Evolutionary conservation across 1,140 invertebrate species (phyloP), one percentile per base, ranked within the genome.

Genomic region (Aculops lycopersici): DNA sequence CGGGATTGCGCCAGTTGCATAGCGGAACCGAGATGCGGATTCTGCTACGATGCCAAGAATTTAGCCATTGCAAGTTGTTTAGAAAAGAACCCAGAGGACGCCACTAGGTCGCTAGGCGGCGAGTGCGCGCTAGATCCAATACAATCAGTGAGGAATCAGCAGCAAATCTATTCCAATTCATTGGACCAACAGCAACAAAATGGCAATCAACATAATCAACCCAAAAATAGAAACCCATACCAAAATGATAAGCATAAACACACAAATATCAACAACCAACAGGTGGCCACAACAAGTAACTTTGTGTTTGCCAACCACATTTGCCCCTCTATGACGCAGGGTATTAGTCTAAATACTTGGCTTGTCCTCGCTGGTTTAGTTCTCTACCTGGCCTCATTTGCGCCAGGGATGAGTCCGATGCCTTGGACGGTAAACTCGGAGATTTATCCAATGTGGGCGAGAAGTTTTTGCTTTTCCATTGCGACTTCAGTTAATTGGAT

Each of bases 401-500:
- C 24, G 24, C 16, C 44, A 62, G 62, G 66, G 18, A 65, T 66
- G 61, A 66, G 67, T 12, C 64, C 66, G 16, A 65, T 70, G 59
- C 67, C 68, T 31, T 69, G 67, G 68, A 67, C 66, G 3, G 60
- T 69, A 12, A 69, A 68, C 49, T 64, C 65, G 15, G 67, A 69
- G 52, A 67, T 69, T 36, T 70, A 66, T 50, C 67, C 68, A 8
- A 49, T 64, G 18, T 69, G 67, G 68, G 63, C 65, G 5, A 49
- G 68, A 40, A 57, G 63, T 44, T 60, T 60, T 1, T 64, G 64
- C 24, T 65, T 58, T 41, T 56, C 63, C n/a, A 53, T 64, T 14
- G 54, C 66, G 12, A 66, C 67, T 12, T 63, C 65, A 17, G 52
- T 55, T 20, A 69, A 69, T 51, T 70, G 68, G 67, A 45, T 58